Evolutionary conservation across 2,888 invertebrate genomes (phyloP), one percentile per base, ranked within the genome.

Genomic region (Tetragonula carbonaria): DNA sequence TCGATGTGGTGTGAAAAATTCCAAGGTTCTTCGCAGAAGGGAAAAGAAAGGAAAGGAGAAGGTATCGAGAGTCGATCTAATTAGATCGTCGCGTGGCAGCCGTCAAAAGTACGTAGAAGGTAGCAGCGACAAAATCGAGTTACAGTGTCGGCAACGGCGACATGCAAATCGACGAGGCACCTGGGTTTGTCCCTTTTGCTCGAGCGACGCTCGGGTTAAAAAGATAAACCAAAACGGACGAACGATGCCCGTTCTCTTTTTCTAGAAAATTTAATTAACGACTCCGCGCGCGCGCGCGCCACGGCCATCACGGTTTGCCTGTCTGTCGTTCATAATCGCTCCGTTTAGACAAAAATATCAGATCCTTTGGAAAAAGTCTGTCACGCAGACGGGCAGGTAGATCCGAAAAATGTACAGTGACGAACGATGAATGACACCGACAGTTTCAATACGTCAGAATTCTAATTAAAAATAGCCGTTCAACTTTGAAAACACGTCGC

Each of bases 111-210:
- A 74, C 82, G 78, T 28, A 28, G 28, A 80, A 76, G 85, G 76
- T 80, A 87, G 82, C 85, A 75, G 81, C 75, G 76, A 77, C 80
- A 80, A 87, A 28, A 87, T 87, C 87, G 80, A 83, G 74, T 84
- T 84, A 82, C 74, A 55, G 45, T 11, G 45, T 45, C 75, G 79
- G 81, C 75, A 78, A 87, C 85, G 79, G 66, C 81, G 72, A 81
- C 74, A 87, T 87, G 87, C 87, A 87, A 87, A 87, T 87, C 80
- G 65, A 76, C 55, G 73, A 78, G 78, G 78, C 45, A 85, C 78
- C 65, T 53, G 78, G 76, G 59, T 76, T 85, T 78, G 78, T 66
- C 75, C 55, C 59, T 68, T 74, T 87, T 85, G 59, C n/a, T 45
- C 59, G 59, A 45, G 6, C 14, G 21, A 33, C 21, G 21, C 11